A percentile compares a stretch with the other conserved stretches of the same genome.
phyloP scores from a whole-genome alignment of 2,888 invertebrate species.

The Alloplasta piceator region DNA sequence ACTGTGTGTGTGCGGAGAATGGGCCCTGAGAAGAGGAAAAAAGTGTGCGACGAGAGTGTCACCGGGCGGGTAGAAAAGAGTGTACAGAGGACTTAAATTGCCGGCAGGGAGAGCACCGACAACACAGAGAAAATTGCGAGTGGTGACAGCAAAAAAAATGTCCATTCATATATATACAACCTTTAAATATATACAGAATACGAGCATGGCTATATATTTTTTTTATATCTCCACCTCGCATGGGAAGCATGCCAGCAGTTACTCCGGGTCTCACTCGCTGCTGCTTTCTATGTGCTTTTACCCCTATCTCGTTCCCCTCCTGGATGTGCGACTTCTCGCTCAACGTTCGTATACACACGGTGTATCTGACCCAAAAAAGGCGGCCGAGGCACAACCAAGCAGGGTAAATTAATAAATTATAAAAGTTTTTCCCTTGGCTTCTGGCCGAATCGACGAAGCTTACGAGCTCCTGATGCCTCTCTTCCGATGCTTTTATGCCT shows the following conservation, averaged over 20 bases:
- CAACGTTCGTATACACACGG: slow-evolving; percentile 70
- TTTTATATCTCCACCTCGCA: slow-evolving; percentile 17
- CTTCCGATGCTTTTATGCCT: slow-evolving; percentile 70
- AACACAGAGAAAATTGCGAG: slow-evolving; percentile 21
- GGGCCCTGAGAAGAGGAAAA: slow-evolving; percentile 4
- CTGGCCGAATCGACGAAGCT: slow-evolving; percentile 78
- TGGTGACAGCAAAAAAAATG: slow-evolving; percentile 61
- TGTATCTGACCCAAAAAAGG: slow-evolving; percentile 79
- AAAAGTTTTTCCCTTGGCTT: slow-evolving; percentile 77
- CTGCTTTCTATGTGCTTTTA: slow-evolving; percentile 11
- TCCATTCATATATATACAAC: slow-evolving; percentile 52
- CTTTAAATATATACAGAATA: neutral
- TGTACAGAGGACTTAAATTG: slow-evolving; percentile 13
- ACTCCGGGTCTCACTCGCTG: slow-evolving; percentile 39
- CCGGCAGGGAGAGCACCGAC: slow-evolving; percentile 22
- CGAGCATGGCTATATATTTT: neutral
- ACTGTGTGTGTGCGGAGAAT: slow-evolving; percentile 1
- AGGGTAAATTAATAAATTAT: slow-evolving; percentile 82
- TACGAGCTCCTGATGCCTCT: slow-evolving; percentile 74
- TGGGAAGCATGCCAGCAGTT: slow-evolving; percentile 59
- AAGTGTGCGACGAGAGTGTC: slow-evolving; percentile 6
- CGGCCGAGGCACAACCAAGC: slow-evolving; percentile 38
- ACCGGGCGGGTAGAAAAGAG: slow-evolving; percentile 22
- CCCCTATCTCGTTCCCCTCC: slow-evolving; percentile 2
- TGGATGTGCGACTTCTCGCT: slow-evolving; percentile 63